Base-by-base conservation (phyloP, 2,113 vertebrate genomes). In the Xerus inauris region DNA sequence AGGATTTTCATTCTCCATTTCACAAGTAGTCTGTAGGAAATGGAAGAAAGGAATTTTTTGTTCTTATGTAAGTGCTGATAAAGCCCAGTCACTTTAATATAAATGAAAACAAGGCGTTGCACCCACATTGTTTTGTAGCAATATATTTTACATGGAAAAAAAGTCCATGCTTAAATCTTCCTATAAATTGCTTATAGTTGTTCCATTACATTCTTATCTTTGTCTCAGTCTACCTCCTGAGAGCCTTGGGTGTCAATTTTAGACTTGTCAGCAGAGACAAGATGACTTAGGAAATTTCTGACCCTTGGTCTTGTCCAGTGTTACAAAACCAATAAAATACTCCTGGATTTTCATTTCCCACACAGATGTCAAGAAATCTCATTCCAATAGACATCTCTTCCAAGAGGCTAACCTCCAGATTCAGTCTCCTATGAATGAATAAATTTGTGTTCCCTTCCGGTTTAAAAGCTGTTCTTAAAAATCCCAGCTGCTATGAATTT, bases 291-390 rank as follows among this genome's bases (percentile, higher is more conserved):
- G 35, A 32, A 76, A 11, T 81, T 73, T 32, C 24, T 82, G 54
- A 89, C 54, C 40, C 32, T 11, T 87, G 9, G 45, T 82, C 62
- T 94, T 94, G 30, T 96, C 75, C 76, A 93, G 1, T 62, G 57
- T 94, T 94, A 91, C 92, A n/a, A 95, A 95, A 94, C 40, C 75
- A 96, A 51, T 71, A 71, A 88, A 92, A 77, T 30, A 10, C 26
- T 92, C 57, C 24, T 71, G 19, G 40, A 94, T 95, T 94, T 96
- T 97, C 42, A 65, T 64, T 97, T 89, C 93, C 20, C 4, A 75
- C 35, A 45, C 22, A 49, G 47, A 82, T 72, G 59, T 88, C 69
- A 95, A 91, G 69, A 96, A 79, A 82, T 45, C 45, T 91, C 69
- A 80, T 91, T 45, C 79, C 83, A 80, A 88, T 9, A 84, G 91